A percentile compares a stretch with the other conserved stretches of the same genome.
Evolutionary conservation across 37 sponge, comb jelly and placozoan genomes (phyloP).

Genomic region (Dysidea cf. avara): DNA sequence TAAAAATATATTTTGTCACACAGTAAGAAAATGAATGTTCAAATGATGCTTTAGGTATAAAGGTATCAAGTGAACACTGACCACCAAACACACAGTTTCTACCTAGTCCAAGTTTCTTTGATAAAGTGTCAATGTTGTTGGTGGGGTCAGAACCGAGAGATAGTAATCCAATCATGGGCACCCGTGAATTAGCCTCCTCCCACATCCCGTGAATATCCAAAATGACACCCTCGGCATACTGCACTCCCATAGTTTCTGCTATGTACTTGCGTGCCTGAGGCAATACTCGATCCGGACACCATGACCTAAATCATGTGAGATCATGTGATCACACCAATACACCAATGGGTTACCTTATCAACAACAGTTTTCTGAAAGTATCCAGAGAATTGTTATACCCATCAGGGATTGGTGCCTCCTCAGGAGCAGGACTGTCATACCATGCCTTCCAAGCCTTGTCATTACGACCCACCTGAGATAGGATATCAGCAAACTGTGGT

Average conservation of each 20-base stretch:
- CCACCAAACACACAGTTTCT: slow-evolving; percentile 13
- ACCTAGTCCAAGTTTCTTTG: slow-evolving; percentile 85
- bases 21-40: background rate
- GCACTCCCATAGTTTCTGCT: slow-evolving; percentile 86
- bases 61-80: background rate
- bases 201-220: slow-evolving; percentile 92
- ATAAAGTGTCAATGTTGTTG: slow-evolving; percentile 80
- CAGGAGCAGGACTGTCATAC: slow-evolving; percentile 98
- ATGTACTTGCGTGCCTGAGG: slow-evolving; percentile 96
- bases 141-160: slow-evolving; percentile 99
- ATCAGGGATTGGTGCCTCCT: slow-evolving; percentile 91
- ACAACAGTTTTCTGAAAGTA: slow-evolving; percentile 90
- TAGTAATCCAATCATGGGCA: slow-evolving; percentile 94
- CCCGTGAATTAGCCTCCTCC: slow-evolving; percentile 84
- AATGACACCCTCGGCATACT: slow-evolving; percentile 98
- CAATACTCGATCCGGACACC: slow-evolving; percentile 96
- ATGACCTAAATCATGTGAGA: slow-evolving; percentile 38
- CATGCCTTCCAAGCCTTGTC: slow-evolving; percentile 97
- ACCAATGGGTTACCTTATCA: slow-evolving; percentile 56
- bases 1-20: too few species aligned
- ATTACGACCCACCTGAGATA: slow-evolving; percentile 89
- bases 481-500: slow-evolving; percentile 93
- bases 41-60: background rate
- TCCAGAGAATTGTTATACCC: slow-evolving; percentile 92
- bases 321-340: background rate